Evolutionary conservation across 2,797 vertebrate genomes (phyloP).

Genomic region (Pangasius macronema): DNA sequence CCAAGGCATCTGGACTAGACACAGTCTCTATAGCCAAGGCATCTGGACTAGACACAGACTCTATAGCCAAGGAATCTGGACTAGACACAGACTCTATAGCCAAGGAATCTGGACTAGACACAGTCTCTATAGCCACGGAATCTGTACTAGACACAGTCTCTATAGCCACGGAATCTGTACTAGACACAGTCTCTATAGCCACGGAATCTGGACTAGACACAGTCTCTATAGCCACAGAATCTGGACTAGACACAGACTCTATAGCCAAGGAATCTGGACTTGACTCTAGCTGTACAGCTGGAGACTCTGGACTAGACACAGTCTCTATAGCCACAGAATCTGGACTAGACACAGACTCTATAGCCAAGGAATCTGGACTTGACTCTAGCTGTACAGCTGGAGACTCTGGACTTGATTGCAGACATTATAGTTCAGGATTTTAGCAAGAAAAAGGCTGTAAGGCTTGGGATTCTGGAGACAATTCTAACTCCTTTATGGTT

Average conservation of each 20-base stretch:
- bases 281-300: background rate
- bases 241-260: background rate
- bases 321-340: too few species aligned
- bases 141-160: background rate
- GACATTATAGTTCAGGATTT: background rate
- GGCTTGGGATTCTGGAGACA: background rate
- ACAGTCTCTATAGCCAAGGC: background rate
- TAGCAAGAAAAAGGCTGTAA: background rate
- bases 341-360: background rate
- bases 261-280: background rate
- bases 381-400: background rate
- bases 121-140: background rate
- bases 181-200: too few species aligned
- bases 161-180: background rate
- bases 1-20: background rate
- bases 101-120: background rate
- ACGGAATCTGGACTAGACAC: too few species aligned
- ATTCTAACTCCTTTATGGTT: background rate
- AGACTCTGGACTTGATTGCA: background rate
- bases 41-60: background rate
- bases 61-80: too few species aligned
- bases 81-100: background rate
- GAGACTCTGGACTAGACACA: background rate
- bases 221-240: background rate
- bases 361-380: background rate